Evolutionary conservation across 2,113 vertebrate genomes (phyloP).

Genomic region (Pelobates fuscus): DNA sequence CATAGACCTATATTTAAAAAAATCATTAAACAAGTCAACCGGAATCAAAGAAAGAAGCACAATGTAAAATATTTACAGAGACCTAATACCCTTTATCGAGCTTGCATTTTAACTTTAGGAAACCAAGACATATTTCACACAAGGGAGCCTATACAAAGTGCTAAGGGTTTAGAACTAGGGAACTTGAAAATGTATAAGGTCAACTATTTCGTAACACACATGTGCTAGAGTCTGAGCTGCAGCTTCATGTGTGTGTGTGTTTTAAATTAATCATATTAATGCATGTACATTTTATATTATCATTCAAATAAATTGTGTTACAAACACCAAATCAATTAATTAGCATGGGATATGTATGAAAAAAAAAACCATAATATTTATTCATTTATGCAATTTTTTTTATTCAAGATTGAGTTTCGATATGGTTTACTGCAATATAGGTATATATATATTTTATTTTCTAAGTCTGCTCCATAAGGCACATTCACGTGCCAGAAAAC

Average conservation of each 20-base stretch:
- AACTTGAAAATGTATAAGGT: conserved; percentile 31
- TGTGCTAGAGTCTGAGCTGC: background rate
- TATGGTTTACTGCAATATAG: conserved; percentile 2
- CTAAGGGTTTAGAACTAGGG: conserved; percentile 40
- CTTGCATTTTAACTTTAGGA: conserved; percentile 62
- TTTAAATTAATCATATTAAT: too few relatives aligned
- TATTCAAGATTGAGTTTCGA: conserved; percentile 7
- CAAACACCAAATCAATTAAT: too few relatives aligned
- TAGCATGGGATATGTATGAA: too few relatives aligned
- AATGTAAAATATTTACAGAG: conserved; percentile 68
- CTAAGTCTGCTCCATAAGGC: conserved; percentile 12
- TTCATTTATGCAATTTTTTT: conserved; percentile 3
- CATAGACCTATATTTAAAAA: conserved; percentile 58
- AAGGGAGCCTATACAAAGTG: conserved; percentile 32
- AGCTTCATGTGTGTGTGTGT: background rate
- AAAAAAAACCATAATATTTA: background rate
- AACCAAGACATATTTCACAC: conserved; percentile 51
- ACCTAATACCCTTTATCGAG: conserved; percentile 64
- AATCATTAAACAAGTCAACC: conserved; percentile 56
- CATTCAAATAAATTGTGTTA: too few relatives aligned
- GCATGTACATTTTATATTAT: too few relatives aligned
- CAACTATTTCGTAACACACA: conserved; percentile 36
- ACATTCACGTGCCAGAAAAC: conserved; percentile 7
- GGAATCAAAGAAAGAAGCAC: conserved; percentile 64
- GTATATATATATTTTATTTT: conserved; percentile 29